Conservation (phyloP, 2,113 vertebrate species). For the Lophura nycthemera region DNA sequence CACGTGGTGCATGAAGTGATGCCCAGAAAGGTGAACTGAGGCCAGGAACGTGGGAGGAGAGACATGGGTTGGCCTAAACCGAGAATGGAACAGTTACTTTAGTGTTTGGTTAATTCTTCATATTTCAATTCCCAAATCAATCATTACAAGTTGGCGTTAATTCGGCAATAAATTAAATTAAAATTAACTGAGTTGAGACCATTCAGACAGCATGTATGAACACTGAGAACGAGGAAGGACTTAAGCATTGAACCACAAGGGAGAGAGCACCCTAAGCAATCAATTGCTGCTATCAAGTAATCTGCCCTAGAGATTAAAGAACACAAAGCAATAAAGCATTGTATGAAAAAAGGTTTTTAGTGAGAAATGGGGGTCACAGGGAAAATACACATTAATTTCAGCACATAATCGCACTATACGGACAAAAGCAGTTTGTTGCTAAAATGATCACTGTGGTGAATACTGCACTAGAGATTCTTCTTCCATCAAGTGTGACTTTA, state of each 20-base stretch:
- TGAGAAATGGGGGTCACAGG: constrained; percentile 33
- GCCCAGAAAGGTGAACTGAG: not conserved
- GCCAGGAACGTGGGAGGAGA: not conserved
- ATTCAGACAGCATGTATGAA: not conserved
- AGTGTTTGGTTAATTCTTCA: not conserved
- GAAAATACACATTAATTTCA: constrained; percentile 36
- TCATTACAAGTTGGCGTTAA: not conserved
- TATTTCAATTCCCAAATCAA: not conserved
- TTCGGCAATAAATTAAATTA: not conserved
- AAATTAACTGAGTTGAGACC: not conserved
- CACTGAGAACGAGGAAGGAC: not conserved
- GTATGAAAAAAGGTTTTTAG: constrained; percentile 48
- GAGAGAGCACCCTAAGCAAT: constrained; percentile 54
- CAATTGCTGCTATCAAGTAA: constrained; percentile 45
- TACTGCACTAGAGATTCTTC: not conserved
- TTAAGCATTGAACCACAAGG: not conserved
- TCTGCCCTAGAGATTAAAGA: constrained; percentile 50
- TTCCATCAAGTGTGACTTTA: not conserved
- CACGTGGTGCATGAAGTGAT: not conserved
- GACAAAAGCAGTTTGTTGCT: constrained; percentile 28
- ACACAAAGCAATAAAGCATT: constrained; percentile 24
- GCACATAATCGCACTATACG: constrained; percentile 1
- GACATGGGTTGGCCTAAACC: not conserved
- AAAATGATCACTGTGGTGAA: constrained; percentile 14
- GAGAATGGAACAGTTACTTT: not conserved